phyloP scores from a whole-genome alignment of 2,113 vertebrate genomes.

The Brachyhypopomus gauderio region DNA sequence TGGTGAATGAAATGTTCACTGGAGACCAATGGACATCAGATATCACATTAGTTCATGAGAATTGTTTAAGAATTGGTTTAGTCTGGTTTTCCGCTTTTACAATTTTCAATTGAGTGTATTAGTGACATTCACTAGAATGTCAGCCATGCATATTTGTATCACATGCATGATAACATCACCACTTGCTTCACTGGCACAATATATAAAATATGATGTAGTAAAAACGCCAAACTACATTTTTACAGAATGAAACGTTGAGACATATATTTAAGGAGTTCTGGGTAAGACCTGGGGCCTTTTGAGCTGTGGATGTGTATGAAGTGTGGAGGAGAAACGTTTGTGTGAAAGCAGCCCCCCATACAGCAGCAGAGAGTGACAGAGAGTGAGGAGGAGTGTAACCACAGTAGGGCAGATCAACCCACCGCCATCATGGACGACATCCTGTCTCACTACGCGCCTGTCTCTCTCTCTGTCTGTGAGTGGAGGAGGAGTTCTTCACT shows the following conservation, averaged over 20 bases:
- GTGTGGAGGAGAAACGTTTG: conserved; percentile 33
- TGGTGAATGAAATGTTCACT: no score
- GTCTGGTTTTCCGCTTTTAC: no score
- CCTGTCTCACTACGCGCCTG: conserved; percentile 66
- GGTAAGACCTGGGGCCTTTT: not conserved
- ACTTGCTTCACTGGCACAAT: no score
- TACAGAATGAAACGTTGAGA: not conserved
- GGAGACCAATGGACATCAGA: no score
- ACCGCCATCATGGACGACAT: conserved; percentile 69
- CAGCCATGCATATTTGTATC: no score
- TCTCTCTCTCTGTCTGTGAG: conserved; percentile 40
- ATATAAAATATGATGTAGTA: not conserved
- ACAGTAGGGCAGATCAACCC: conserved; percentile 67
- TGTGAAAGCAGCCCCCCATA: conserved; percentile 57
- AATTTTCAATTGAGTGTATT: no score
- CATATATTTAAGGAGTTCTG: not conserved
- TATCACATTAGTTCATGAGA: no score
- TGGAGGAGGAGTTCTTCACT: conserved; percentile 39
- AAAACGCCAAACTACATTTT: not conserved
- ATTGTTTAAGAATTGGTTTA: no score
- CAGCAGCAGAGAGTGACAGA: conserved; percentile 70
- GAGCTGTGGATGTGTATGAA: conserved; percentile 12
- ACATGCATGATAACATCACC: no score
- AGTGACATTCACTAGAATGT: no score
- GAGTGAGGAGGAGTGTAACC: conserved; percentile 72